These are phyloP conservation scores for Sycophila sp. DNA, from an alignment of 1,140 invertebrate genomes.

Conservation along the genomic window DNA sequence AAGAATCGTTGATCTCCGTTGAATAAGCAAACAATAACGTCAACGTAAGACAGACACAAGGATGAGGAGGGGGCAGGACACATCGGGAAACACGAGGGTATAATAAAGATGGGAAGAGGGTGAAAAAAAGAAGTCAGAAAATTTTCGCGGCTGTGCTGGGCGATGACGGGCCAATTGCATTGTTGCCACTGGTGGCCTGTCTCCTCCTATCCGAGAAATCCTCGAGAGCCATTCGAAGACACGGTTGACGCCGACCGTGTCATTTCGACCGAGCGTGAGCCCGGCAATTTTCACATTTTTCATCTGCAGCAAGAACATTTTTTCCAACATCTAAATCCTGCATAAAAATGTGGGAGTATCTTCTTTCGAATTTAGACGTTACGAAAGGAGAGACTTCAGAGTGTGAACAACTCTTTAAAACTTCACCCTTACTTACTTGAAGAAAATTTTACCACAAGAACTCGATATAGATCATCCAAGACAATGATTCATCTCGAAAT, in stretches of 20 bases:
- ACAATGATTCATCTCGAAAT: too few species aligned
- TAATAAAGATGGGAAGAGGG: not conserved
- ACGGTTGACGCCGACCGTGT: conserved; percentile 16
- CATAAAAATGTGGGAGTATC: too few species aligned
- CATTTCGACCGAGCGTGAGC: not conserved
- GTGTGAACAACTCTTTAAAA: too few species aligned
- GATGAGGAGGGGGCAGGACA: not conserved
- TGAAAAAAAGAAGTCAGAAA: conserved; percentile 22
- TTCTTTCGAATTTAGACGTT: too few species aligned
- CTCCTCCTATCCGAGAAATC: conserved; percentile 26
- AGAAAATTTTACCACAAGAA: too few species aligned
- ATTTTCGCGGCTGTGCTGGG: conserved; percentile 16
- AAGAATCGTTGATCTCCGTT: conserved; percentile 1
- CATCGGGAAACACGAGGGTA: not conserved
- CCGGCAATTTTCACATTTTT: conserved; percentile 18
- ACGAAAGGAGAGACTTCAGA: too few species aligned
- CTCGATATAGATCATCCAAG: too few species aligned
- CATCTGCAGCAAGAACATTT: too few species aligned
- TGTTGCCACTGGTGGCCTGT: conserved; percentile 5
- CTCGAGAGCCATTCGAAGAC: conserved; percentile 27
- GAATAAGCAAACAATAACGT: not conserved
- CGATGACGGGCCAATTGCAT: conserved; percentile 28
- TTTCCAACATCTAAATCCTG: conserved; percentile 13
- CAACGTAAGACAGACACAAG: not conserved
- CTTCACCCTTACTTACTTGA: too few species aligned